These are phyloP conservation scores for Laticauda colubrina DNA, from an alignment of 2,113 vertebrate genomes.

Conservation along the genomic window DNA sequence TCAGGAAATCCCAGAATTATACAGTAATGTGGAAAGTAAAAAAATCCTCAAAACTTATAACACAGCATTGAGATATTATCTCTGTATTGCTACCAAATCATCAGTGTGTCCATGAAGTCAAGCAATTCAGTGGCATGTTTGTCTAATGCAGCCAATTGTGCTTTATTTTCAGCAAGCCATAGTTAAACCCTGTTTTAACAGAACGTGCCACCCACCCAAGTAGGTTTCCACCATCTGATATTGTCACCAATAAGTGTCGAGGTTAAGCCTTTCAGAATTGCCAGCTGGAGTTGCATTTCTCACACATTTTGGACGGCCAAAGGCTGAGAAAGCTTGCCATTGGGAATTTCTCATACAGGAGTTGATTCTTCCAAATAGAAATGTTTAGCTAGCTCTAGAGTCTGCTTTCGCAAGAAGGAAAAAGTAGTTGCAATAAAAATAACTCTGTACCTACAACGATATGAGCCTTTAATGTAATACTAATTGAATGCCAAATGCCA, in stretches of 20 bases:
- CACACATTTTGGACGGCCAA: neutral
- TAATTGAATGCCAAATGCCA: neutral
- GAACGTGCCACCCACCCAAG: neutral
- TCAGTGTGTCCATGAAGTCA: neutral
- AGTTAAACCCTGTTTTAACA: neutral
- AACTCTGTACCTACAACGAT: neutral
- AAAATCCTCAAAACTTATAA: neutral
- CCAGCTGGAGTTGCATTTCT: neutral
- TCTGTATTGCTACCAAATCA: neutral
- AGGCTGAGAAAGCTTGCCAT: neutral
- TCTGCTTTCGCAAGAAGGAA: neutral
- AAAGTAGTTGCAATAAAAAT: neutral
- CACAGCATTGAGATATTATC: neutral
- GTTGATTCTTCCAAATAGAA: neutral
- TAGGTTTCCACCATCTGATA: neutral
- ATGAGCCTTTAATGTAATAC: neutral
- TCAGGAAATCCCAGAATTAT: neutral
- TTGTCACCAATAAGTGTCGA: neutral
- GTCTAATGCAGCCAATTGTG: neutral
- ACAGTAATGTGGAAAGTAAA: neutral
- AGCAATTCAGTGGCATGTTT: neutral
- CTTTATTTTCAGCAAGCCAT: neutral
- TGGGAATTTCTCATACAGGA: neutral
- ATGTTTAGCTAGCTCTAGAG: neutral
- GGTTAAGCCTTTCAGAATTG: neutral